These are phyloP conservation scores for Puntigrus tetrazona DNA, from an alignment of 2,113 vertebrate genomes.

Conservation along the genomic window DNA sequence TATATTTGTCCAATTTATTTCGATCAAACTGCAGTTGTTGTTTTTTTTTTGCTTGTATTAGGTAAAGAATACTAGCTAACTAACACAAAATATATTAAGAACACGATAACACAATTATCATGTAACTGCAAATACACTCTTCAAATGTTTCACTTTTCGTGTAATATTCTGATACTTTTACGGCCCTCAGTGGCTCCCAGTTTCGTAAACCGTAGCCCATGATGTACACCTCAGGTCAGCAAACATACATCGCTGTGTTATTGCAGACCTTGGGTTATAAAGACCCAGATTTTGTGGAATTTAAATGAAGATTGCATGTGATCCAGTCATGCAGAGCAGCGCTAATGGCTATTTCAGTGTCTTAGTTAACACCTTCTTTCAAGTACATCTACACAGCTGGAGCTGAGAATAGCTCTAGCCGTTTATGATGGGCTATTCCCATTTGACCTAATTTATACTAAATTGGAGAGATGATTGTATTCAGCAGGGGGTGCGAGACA, in stretches of 20 bases:
- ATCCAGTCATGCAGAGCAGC: constrained; percentile 33
- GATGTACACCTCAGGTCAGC: constrained; percentile 12
- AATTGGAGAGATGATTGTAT: constrained; percentile 73
- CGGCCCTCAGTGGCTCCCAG: neutral
- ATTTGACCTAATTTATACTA: constrained; percentile 72
- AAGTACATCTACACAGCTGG: constrained; percentile 47
- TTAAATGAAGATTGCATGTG: constrained; percentile 43
- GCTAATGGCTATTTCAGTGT: constrained; percentile 45
- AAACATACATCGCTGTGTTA: neutral
- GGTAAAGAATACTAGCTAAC: too few species aligned
- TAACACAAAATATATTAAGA: too few species aligned
- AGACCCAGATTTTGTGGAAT: constrained; percentile 30
- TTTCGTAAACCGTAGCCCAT: neutral
- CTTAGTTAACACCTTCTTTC: constrained; percentile 46
- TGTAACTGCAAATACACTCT: too few species aligned
- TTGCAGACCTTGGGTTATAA: constrained; percentile 3
- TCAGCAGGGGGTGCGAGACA: constrained; percentile 65
- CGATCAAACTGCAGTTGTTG: too few species aligned
- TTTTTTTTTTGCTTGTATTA: too few species aligned
- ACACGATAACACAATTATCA: too few species aligned
- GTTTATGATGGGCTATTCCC: constrained; percentile 66
- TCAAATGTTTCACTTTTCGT: too few species aligned
- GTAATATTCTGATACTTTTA: too few species aligned
- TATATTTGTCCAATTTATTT: too few species aligned
- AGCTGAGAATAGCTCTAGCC: constrained; percentile 55